phyloP scores from a whole-genome alignment of 2,113 vertebrate species.

The Zapornia atra region DNA sequence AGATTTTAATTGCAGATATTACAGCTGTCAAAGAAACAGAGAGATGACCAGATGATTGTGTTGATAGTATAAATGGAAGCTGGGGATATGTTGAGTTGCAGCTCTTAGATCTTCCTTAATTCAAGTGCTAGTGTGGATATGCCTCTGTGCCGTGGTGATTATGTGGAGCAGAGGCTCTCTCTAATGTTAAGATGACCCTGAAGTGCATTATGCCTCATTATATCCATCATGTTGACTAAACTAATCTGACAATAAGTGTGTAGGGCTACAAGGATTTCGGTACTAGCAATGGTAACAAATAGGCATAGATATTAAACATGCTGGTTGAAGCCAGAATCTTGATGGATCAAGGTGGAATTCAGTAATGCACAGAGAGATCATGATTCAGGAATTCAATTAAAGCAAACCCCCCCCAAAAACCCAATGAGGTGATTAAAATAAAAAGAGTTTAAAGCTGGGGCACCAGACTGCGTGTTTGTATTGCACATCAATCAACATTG shows the following conservation, averaged over 20 bases:
- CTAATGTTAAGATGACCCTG: background rate
- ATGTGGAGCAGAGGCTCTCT: background rate
- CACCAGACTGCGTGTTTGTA: background rate
- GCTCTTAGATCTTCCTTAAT: conserved; percentile 19
- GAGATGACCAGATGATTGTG: conserved; percentile 26
- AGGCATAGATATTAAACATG: background rate
- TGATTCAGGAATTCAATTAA: background rate
- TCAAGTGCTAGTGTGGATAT: background rate
- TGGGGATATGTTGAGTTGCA: background rate
- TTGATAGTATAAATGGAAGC: conserved; percentile 22
- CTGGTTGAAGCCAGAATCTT: background rate
- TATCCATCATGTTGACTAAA: background rate
- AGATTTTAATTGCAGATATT: conserved; percentile 69
- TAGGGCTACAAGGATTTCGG: background rate
- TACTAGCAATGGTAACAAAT: background rate
- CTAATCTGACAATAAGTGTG: background rate
- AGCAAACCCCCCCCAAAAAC: background rate
- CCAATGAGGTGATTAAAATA: background rate
- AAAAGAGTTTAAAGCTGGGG: background rate
- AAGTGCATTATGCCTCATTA: conserved; percentile 18
- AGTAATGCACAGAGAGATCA: background rate
- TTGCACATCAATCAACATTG: background rate
- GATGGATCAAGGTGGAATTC: background rate
- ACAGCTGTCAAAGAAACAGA: conserved; percentile 42
- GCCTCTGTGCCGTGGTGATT: background rate